Evolutionary conservation across 2,113 vertebrate genomes (phyloP).

Genomic region (Kryptolebias marmoratus): DNA sequence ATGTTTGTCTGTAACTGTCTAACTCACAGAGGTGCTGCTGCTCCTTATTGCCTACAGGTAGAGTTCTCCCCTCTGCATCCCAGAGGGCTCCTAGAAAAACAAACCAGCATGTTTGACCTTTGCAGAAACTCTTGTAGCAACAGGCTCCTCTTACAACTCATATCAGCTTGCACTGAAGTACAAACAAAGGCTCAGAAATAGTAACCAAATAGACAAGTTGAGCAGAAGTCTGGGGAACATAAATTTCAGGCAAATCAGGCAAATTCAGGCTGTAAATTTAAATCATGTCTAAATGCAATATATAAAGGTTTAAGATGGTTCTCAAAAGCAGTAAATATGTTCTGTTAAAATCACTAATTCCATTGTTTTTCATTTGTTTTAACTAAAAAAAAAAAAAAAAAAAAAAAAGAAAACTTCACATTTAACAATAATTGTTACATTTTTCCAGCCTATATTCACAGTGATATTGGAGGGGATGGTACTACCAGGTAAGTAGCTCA

Average conservation of each 20-base stretch:
- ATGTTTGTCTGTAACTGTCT: constrained; percentile 69
- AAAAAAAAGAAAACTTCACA: constrained; percentile 11
- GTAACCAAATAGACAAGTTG: constrained; percentile 75
- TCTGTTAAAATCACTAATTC: constrained; percentile 7
- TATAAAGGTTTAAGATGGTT: no score
- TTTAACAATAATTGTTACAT: constrained; percentile 46
- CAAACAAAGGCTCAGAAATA: constrained; percentile 77
- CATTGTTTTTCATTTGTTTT: neutral
- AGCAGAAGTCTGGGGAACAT: constrained; percentile 43
- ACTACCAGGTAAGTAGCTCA: constrained; percentile 83
- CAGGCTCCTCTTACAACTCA: constrained; percentile 78
- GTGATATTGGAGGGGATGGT: constrained; percentile 76
- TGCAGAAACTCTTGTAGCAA: constrained; percentile 79
- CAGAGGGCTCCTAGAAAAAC: constrained; percentile 70
- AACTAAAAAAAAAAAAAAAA: neutral
- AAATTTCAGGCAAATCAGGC: constrained; percentile 32
- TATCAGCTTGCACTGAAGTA: constrained; percentile 77
- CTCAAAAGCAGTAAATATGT: neutral
- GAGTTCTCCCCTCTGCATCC: constrained; percentile 64
- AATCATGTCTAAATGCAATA: constrained; percentile 30
- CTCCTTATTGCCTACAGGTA: constrained; percentile 70
- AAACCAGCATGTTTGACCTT: constrained; percentile 83
- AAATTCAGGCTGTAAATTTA: constrained; percentile 33
- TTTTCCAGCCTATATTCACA: constrained; percentile 51
- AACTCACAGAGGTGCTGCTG: constrained; percentile 67